Evolutionary conservation across 2,797 vertebrate genomes (phyloP).

Genomic region (Pseudomugil tenellus): DNA sequence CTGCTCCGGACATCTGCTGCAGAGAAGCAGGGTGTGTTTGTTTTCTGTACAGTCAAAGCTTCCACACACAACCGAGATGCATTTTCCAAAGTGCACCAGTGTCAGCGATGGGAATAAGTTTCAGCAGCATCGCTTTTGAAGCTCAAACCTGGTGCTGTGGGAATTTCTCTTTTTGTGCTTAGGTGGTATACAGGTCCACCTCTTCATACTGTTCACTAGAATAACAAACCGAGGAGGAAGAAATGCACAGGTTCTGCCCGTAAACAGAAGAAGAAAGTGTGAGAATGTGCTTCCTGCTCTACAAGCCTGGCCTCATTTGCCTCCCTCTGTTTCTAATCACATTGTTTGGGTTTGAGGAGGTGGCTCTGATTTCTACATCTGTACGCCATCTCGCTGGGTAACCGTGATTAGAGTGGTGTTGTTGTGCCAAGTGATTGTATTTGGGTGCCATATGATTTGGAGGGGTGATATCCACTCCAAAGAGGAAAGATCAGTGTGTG

Average conservation of each 20-base stretch:
- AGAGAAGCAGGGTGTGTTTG: slow-evolving; percentile 31
- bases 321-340: slow-evolving; percentile 55
- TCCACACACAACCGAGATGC: slow-evolving; percentile 31
- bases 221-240: slow-evolving; percentile 26
- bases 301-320: slow-evolving; percentile 41
- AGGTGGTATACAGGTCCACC: slow-evolving; percentile 17
- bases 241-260: slow-evolving; percentile 4
- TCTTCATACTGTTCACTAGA: slow-evolving; percentile 42
- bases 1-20: slow-evolving; percentile 21
- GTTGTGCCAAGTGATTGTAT: slow-evolving; percentile 66
- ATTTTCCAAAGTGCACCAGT: slow-evolving; percentile 27
- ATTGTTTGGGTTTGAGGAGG: slow-evolving; percentile 52
- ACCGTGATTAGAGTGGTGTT: slow-evolving; percentile 59
- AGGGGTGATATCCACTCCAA: slow-evolving; percentile 20
- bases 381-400: slow-evolving; percentile 44
- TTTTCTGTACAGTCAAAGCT: slow-evolving; percentile 29
- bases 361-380: slow-evolving; percentile 61
- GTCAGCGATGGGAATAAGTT: slow-evolving; percentile 31
- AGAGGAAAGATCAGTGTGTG: slow-evolving; percentile 30
- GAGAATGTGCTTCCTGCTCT: slow-evolving; percentile 25
- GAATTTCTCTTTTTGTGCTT: slow-evolving; percentile 7
- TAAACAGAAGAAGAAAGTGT: slow-evolving; percentile 3
- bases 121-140: slow-evolving; percentile 16
- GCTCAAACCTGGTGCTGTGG: slow-evolving; percentile 9
- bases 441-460: slow-evolving; percentile 70